Evolutionary conservation across 2,888 invertebrate genomes (phyloP).

Genomic region (Scaptomyza parva): DNA sequence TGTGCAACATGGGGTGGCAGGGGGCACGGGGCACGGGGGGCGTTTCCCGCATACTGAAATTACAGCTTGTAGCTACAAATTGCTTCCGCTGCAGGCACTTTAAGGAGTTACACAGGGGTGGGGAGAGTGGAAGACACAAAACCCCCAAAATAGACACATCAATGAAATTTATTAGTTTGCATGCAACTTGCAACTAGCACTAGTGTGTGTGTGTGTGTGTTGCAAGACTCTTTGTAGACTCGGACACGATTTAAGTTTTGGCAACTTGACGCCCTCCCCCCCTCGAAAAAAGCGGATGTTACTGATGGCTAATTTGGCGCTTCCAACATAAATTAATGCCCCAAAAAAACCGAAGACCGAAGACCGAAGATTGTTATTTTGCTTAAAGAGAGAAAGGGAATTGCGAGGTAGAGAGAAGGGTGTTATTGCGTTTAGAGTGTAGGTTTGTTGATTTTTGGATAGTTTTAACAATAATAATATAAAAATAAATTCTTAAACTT

Average conservation of each 20-base stretch:
- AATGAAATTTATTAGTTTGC: conserved; percentile 82
- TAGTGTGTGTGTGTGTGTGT: conserved; percentile 43
- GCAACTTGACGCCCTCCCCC: conserved; percentile 46
- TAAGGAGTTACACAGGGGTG: conserved; percentile 39
- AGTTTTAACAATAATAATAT: too few relatives aligned
- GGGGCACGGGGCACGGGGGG: conserved; percentile 9
- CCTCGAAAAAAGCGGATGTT: conserved; percentile 65
- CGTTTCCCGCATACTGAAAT: conserved; percentile 61
- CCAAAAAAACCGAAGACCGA: too few relatives aligned
- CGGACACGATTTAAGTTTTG: conserved; percentile 45
- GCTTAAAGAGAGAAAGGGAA: too few relatives aligned
- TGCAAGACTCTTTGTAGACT: conserved; percentile 55
- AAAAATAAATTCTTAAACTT: too few relatives aligned
- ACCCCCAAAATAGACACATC: conserved; percentile 82
- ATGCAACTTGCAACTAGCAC: conserved; percentile 80
- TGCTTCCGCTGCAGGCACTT: conserved; percentile 80
- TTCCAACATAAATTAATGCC: conserved; percentile 52
- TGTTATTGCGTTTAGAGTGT: too few relatives aligned
- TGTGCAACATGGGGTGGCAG: conserved; percentile 4
- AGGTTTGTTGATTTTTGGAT: too few relatives aligned
- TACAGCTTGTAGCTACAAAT: conserved; percentile 82
- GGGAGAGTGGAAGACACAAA: neutral
- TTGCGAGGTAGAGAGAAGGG: too few relatives aligned
- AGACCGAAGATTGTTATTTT: conserved; percentile 5
- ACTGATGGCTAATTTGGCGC: conserved; percentile 71